Evolutionary conservation across 1,140 invertebrate genomes (phyloP), one percentile per base, ranked within the genome.

Genomic region (Nymphalis io): DNA sequence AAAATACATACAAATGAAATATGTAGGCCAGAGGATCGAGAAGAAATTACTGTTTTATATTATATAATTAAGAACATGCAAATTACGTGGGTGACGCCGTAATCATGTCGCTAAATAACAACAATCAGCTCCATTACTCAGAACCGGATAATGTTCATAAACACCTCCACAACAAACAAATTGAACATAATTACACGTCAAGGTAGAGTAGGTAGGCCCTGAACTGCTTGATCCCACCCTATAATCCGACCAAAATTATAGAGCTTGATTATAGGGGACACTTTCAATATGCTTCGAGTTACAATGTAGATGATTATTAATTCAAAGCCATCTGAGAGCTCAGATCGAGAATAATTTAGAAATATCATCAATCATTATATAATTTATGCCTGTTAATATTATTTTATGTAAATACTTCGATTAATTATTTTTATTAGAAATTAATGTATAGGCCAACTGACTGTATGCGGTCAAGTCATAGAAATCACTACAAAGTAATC

Each of bases 221-320:
- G 2, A 8, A 33, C 6, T 8, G 39, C 53, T 15, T 12, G 16
- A 5, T 20, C 11, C 15, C 48, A 39, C 62, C 23, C 63, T 66
- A 39, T 66, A 16, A 66, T 66, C 53, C 40, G 10, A 33, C 13
- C 6, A 6, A 66, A 66, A 66, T 66, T 66, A 66, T 60, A 21
- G 39, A 11, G 15, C 40, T 59, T 66, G 63, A 66, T 66, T 66
- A 66, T 42, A 66, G 63, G 48, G 53, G 16, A 44, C 20, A 18
- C 38, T 65, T 39, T 46, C 60, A 39, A 62, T 51, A 12, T 62
- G 33, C 20, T 48, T 48, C 4, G 33, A 62, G 27, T 53, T 53
- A 18, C n/a, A 33, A 51, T 15, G 42, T 46, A 15, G 42, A 48
- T 33, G 46, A 33, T 62, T 62, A 62, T 62, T 53, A 62, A 62